A percentile compares a stretch with the other conserved stretches of the same genome.
Evolutionary conservation across 2,113 vertebrate genomes (phyloP).

Genomic region (Cricetomys ansorgei): DNA sequence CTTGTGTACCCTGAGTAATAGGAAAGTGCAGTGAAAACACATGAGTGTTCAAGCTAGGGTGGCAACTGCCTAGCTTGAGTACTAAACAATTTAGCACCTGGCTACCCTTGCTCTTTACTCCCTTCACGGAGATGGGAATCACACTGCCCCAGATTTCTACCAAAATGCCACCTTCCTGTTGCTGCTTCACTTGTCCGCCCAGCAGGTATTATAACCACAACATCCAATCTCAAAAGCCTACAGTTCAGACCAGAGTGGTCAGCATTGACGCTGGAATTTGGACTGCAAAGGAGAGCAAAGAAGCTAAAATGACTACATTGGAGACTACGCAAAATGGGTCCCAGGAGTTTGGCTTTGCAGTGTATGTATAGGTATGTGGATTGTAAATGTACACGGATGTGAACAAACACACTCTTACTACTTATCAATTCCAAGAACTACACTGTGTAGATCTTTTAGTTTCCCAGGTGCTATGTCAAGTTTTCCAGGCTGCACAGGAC

Average conservation of each 20-base stretch:
- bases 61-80: neutral
- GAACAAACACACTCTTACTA: neutral
- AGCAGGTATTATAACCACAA: neutral
- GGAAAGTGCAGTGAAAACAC: neutral
- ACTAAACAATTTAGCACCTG: neutral
- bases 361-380: neutral
- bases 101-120: neutral
- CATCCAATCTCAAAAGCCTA: neutral
- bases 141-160: neutral
- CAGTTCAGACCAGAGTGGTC: neutral
- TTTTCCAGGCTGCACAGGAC: neutral
- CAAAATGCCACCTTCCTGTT: neutral
- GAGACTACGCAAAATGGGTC: too few species aligned
- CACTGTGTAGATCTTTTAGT: too few species aligned
- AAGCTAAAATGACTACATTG: neutral
- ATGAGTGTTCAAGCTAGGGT: neutral
- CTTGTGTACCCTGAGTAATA: neutral
- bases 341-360: neutral
- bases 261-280: neutral
- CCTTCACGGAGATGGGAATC: neutral
- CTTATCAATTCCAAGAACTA: neutral
- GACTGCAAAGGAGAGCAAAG: neutral
- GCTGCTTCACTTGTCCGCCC: neutral
- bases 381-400: fast-evolving
- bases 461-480: neutral